Conservation (phyloP, 2,797 vertebrate genomes). For the Eulemur rubriventer region DNA sequence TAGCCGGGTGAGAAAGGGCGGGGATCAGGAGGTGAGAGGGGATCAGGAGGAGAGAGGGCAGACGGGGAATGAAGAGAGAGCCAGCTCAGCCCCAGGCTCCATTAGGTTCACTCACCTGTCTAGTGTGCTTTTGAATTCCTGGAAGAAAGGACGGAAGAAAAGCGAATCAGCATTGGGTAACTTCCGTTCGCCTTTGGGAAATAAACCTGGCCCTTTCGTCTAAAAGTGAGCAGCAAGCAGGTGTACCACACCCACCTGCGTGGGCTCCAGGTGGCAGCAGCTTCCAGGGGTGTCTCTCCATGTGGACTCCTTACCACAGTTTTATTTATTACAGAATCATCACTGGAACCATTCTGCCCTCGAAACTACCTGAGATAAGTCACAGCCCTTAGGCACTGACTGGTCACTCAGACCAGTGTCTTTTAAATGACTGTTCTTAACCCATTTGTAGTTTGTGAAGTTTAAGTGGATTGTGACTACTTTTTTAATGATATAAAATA, state of each 20-base stretch:
- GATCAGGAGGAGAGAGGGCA: not conserved
- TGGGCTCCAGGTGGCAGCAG: not conserved
- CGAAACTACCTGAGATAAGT: not conserved
- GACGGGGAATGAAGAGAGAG: not conserved
- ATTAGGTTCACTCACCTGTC: constrained; percentile 66
- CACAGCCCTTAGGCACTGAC: not conserved
- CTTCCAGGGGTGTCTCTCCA: not conserved
- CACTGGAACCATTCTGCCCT: not conserved
- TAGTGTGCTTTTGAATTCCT: constrained; percentile 76
- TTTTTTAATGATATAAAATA: not conserved
- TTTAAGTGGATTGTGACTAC: not conserved
- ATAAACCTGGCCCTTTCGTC: not conserved
- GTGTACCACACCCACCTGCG: too few relatives aligned
- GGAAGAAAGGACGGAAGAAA: constrained; percentile 37
- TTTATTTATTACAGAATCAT: not conserved
- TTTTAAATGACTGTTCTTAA: not conserved
- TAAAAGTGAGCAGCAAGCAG: not conserved
- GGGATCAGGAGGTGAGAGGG: not conserved
- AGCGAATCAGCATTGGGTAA: not conserved
- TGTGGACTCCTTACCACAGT: not conserved
- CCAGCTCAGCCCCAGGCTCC: not conserved
- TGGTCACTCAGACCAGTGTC: not conserved
- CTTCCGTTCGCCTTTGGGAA: not conserved
- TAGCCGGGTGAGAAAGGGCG: not conserved
- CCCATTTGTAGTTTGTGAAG: not conserved